Evolutionary conservation across 2,113 vertebrate genomes (phyloP).

Genomic region (Epinephelus fuscoguttatus): DNA sequence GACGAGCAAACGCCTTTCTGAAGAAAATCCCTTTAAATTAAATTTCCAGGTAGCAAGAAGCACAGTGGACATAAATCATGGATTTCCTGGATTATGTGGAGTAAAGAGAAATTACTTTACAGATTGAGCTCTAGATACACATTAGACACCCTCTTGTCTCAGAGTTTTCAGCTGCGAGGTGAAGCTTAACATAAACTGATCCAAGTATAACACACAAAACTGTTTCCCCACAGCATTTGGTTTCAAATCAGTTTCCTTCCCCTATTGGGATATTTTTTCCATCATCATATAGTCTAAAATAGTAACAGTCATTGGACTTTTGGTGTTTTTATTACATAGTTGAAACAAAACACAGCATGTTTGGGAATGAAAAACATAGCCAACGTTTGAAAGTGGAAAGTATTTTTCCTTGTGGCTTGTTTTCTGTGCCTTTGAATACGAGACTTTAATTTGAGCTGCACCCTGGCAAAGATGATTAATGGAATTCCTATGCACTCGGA

Average conservation of each 20-base stretch:
- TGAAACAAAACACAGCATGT: conserved; percentile 10
- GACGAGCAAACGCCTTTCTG: not conserved
- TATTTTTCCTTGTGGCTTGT: conserved; percentile 30
- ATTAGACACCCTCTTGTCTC: not conserved
- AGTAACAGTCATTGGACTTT: not conserved
- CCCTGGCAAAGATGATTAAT: conserved; percentile 84
- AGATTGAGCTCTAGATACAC: not conserved
- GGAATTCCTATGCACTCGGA: conserved; percentile 78
- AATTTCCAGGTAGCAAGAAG: not conserved
- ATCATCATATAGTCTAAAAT: not conserved
- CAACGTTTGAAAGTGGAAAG: conserved; percentile 5
- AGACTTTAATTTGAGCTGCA: conserved; percentile 77
- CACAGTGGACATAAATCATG: not conserved
- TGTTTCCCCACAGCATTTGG: not conserved
- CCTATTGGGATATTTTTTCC: not conserved
- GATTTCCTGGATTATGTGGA: conserved; percentile 18
- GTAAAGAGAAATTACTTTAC: not conserved
- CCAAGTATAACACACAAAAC: not conserved
- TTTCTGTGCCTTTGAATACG: conserved; percentile 40
- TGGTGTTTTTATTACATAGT: conserved; percentile 7
- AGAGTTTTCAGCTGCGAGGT: not conserved
- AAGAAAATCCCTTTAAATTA: not conserved
- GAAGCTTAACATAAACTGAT: not conserved
- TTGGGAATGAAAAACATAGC: conserved; percentile 21
- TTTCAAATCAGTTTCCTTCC: conserved; percentile 15